Base-by-base conservation (phyloP, 1,140 invertebrate genomes). In the Arctopsyche grandis region DNA sequence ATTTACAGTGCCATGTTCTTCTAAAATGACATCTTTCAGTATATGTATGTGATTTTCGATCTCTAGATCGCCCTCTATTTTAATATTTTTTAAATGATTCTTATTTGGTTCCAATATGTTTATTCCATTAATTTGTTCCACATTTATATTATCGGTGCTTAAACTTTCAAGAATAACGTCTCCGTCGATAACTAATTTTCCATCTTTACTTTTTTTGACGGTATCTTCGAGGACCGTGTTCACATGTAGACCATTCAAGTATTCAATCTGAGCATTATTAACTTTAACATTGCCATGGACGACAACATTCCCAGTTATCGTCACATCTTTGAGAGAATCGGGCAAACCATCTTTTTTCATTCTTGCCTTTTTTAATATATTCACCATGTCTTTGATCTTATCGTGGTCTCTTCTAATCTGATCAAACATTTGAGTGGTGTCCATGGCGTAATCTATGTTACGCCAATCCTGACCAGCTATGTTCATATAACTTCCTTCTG, bases 201-300 rank as follows among this genome's bases (percentile, higher is more conserved):
- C 75, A 75, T 78, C 66, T 60, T 77, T 79, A 0, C 26, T 46
- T 48, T 76, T 79, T 56, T 78, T 83, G 14, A 79, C 48, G 7
- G 80, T 38, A 56, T 78, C 29, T 71, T 79, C 69, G 12, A 83
- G 44, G 46, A 76, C 71, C 10, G 76, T 43, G 69, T 83, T 63
- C 21, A 81, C 82, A 52, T 78, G 76, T 22, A 78, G 7, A 38
- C 38, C 78, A 38, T 83, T 83, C 43, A 83, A 26, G 1, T 43
- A 16, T 16, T 70, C 56, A 14, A 83, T 43, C 22, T 78, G 58
- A 29, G 80, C 77, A 26, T 75, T 69, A 16, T 83, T 69, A 5
- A 86, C 78, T 82, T 84, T 77, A 14, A 85, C 80, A 10, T 79
- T 69, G 63, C 83, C 83, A 74, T 84, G 85, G 9, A 86, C 77